Evolutionary conservation across 2,113 vertebrate species (phyloP), one percentile per base, ranked within the genome.

Genomic region (Herpailurus yagouaroundi): DNA sequence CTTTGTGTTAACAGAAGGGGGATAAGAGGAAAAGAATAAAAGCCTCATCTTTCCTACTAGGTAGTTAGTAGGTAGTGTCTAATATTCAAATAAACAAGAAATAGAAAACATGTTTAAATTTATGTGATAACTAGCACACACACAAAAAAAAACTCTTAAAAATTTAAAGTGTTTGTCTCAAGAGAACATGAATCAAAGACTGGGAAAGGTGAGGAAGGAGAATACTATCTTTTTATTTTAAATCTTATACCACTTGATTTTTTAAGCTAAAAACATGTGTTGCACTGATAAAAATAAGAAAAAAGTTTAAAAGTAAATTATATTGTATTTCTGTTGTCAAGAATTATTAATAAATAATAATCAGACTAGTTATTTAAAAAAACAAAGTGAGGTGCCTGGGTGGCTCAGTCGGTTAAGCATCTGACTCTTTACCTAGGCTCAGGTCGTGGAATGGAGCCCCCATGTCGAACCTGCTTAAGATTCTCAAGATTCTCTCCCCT

Each of bases 231-330:
- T 80, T 80, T 80, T 91, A 45, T 83, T 96, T 96, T 57, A 93
- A 31, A 60, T 85, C 55, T 95, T 69, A 55, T 0, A 92, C 19
- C 7, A 74, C 29, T 94, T 73, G 33, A 55, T 64, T 93, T 92
- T 63, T 81, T 14, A 94, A 69, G n/a, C 33, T 73, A 86, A 77
- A n/a, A 91, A 71, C 1, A 93, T 18, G 16, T 10, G 69, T 0
- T 60, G 63, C 33, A 86, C 69, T 92, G 57, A 71, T 80, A 85
- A 69, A 94, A 90, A 81, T 18, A 63, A n/a, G 8, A 38, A 84
- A 89, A 89, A 68, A 16, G 27, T 77, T 85, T 87, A 89, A 96
- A 91, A 91, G 79, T 55, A 81, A 50, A 88, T 57, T 93, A 83
- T 1, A 85, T 69, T 79, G 50, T 25, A 68, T 19, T 95, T 95